Evolutionary conservation across 64 coral and sea anemone genomes (phyloP).

Genomic region (Dendronephthya gigantea): DNA sequence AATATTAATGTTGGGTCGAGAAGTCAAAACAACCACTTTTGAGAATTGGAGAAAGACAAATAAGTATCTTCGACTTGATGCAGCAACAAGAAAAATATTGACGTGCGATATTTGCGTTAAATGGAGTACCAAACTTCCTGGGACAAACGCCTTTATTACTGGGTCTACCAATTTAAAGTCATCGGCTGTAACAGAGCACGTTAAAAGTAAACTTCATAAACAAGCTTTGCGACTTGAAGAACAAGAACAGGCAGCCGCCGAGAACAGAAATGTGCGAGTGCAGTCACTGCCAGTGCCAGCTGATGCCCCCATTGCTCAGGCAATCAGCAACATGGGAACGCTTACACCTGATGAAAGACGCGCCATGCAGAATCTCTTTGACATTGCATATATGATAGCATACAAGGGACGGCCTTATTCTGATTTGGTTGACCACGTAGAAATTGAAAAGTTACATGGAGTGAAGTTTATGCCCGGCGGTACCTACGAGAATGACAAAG

Average conservation of each 20-base stretch:
- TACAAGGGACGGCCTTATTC: slow-evolving; percentile 55
- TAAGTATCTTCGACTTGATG: slow-evolving; percentile 55
- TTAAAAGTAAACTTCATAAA: slow-evolving; percentile 42
- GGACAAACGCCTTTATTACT: slow-evolving; percentile 52
- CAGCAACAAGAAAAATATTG: slow-evolving; percentile 30
- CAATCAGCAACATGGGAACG: slow-evolving; percentile 38
- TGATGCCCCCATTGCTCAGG: slow-evolving; percentile 51
- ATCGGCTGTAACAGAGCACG: slow-evolving; percentile 41
- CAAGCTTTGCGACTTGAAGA: slow-evolving; percentile 51
- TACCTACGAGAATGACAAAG: slow-evolving; percentile 52
- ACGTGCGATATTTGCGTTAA: slow-evolving; percentile 55
- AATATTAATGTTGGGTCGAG: not conserved
- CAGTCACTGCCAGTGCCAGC: slow-evolving; percentile 24
- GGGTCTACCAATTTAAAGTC: slow-evolving; percentile 56
- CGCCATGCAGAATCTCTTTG: slow-evolving; percentile 47
- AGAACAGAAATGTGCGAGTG: slow-evolving; percentile 56
- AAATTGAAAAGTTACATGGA: slow-evolving; percentile 52
- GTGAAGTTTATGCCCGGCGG: slow-evolving; percentile 43
- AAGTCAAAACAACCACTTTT: slow-evolving; percentile 36
- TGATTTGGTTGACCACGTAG: slow-evolving; percentile 46
- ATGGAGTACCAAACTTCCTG: slow-evolving; percentile 37
- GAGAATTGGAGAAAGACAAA: slow-evolving; percentile 49
- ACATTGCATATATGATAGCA: slow-evolving; percentile 54
- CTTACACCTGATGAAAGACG: slow-evolving; percentile 51
- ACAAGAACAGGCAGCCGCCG: slow-evolving; percentile 44